A percentile compares a stretch with the other conserved stretches of the same genome.
Conservation (phyloP, 2,888 invertebrate species). For the Chironomus riparius region DNA sequence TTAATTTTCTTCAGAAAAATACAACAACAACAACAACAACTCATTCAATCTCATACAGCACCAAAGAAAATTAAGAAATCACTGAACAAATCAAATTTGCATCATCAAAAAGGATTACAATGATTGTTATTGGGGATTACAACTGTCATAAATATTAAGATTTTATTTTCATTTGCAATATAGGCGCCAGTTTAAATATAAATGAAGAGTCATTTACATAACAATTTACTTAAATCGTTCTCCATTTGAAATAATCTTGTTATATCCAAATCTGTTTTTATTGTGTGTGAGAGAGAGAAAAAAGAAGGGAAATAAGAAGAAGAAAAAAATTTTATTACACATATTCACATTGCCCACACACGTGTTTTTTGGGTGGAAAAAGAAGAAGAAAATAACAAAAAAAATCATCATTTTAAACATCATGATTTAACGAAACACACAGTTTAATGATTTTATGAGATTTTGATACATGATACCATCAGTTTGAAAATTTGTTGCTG, state of each 20-base stretch:
- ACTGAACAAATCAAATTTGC: too few species aligned
- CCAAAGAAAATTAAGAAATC: neutral
- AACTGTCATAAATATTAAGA: neutral
- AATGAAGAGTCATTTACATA: conserved; percentile 19
- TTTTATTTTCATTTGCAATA: neutral
- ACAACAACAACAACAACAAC: too few species aligned
- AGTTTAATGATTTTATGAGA: conserved; percentile 27
- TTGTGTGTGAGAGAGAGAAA: neutral
- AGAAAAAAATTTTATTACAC: neutral
- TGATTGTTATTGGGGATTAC: neutral
- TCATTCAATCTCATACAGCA: neutral
- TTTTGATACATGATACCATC: conserved; percentile 20
- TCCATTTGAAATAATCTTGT: conserved; percentile 26
- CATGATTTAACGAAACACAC: conserved; percentile 17
- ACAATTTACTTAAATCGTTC: conserved; percentile 9
- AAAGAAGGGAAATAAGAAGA: neutral
- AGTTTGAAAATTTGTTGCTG: neutral
- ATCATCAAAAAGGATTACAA: too few species aligned
- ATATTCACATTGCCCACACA: conserved; percentile 25
- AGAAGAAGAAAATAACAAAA: neutral
- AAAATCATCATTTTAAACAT: neutral
- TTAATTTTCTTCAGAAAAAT: too few species aligned
- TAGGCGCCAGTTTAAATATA: conserved; percentile 19
- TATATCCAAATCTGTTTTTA: conserved; percentile 6
- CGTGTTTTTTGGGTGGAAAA: conserved; percentile 2